Conservation (phyloP, 2,888 invertebrate genomes). For the Drosophila falleni region DNA sequence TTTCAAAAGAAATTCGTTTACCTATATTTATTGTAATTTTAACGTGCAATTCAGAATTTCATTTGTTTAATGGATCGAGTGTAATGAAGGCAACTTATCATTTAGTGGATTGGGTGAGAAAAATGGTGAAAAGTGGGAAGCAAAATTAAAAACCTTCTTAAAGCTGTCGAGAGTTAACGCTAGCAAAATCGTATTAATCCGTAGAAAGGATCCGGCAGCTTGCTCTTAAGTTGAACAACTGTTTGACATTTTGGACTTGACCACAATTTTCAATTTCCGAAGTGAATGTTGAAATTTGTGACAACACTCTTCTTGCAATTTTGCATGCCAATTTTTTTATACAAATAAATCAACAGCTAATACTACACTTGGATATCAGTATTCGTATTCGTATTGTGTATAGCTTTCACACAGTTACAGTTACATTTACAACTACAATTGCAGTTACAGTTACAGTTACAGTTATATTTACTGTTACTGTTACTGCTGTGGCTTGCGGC, state of each 20-base stretch:
- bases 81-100: constrained; percentile 3
- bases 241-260: constrained; percentile 13
- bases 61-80: constrained; percentile 61
- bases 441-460: background rate
- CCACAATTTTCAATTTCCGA: constrained; percentile 31
- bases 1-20: background rate
- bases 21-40: background rate
- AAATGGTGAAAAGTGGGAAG: background rate
- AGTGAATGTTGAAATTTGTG: constrained; percentile 8
- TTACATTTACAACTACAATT: background rate
- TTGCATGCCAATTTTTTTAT: background rate
- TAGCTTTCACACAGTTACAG: background rate
- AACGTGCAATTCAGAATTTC: constrained; percentile 26
- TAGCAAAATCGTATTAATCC: constrained; percentile 29
- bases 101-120: background rate
- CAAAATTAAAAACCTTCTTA: background rate
- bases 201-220: constrained; percentile 17
- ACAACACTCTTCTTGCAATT: background rate
- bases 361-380: background rate
- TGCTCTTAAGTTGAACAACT: constrained; percentile 10
- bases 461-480: constrained; percentile 1
- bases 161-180: constrained; percentile 13
- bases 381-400: background rate
- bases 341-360: background rate
- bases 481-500: constrained; percentile 13